Base-by-base conservation (phyloP, 2,113 vertebrate genomes). In the Burhinus bistriatus region DNA sequence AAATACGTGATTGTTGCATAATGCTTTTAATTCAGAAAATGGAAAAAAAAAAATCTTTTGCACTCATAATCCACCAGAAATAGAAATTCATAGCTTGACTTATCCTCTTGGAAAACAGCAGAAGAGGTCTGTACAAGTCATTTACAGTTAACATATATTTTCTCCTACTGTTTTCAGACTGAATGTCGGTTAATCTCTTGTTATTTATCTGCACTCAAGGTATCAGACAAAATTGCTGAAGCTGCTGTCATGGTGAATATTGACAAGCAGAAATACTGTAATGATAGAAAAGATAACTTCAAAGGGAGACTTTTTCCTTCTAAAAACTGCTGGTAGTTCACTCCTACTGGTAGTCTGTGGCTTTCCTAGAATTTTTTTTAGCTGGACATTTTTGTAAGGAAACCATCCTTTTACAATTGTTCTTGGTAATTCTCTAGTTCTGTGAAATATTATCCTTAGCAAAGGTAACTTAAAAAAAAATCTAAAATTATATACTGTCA, bases 81-180 rank as follows among this genome's bases (percentile, higher is more conserved):
- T 49, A 85, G 27, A 85, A 96, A 95, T 92, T 94, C 68, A 85
- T 79, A 76, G 44, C 45, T 87, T 90, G 83, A 14, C 42, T 97
- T 97, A 94, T 96, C 87, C 76, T 90, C 79, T 90, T 95, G 93
- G 64, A 96, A 97, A 86, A 49, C 57, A 95, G 59, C 80, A 77
- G 70, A 89, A 97, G 91, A 96, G 85, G 49, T 93, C 89, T 91
- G 51, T 70, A 80, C 90, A 97, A 97, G 83, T 95, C 93, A 93
- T 73, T 97, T 97, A 95, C 32, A 15, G 57, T 96, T 98, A 98
- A 96, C 71, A n/a, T 86, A 84, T 93, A 93, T 96, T 95, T 97
- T 92, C 58, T 77, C 38, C 72, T 76, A 83, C 77, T 90, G 51
- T 95, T 98, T 97, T 80, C 61, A 93, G 79, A 94, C 79, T 97